Percentiles rank a stretch among this genome's conserved stretches.
These are phyloP conservation scores for Drosophila fungiperda DNA, from an alignment of 2,888 invertebrate species.

Conservation along the genomic window DNA sequence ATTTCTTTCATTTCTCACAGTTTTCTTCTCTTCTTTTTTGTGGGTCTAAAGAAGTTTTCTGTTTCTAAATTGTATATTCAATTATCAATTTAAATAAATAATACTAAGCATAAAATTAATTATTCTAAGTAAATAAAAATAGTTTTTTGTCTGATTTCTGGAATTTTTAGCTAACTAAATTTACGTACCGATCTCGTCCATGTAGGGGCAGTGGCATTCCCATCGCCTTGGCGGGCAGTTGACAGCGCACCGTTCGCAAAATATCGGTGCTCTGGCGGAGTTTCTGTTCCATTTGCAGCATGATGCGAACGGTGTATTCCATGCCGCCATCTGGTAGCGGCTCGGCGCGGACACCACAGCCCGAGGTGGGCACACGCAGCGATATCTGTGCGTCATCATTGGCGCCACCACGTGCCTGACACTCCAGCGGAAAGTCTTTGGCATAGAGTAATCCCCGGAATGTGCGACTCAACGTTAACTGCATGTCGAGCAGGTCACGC, in stretches of 20 bases:
- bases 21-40: background rate
- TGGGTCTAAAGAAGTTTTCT: background rate
- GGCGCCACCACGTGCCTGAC: slow-evolving; percentile 87
- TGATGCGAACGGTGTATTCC: slow-evolving; percentile 89
- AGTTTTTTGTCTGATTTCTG: background rate
- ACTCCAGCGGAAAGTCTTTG: slow-evolving; percentile 91
- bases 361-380: slow-evolving; percentile 83
- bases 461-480: slow-evolving; percentile 86
- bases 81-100: background rate
- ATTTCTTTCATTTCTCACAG: background rate
- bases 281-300: slow-evolving; percentile 91
- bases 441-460: slow-evolving; percentile 91
- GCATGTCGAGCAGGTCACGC: slow-evolving; percentile 87
- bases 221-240: slow-evolving; percentile 82
- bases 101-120: background rate
- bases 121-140: background rate
- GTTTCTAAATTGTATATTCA: background rate
- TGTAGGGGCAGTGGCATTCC: slow-evolving; percentile 75
- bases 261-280: slow-evolving; percentile 91
- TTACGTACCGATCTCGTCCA: slow-evolving; percentile 56
- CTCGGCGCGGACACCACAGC: slow-evolving; percentile 89
- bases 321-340: slow-evolving; percentile 86
- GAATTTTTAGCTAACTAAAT: background rate
- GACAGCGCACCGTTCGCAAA: slow-evolving; percentile 88
- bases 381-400: slow-evolving; percentile 69